Conservation (phyloP, 2,113 vertebrate species). For the Heterochromis multidens region DNA sequence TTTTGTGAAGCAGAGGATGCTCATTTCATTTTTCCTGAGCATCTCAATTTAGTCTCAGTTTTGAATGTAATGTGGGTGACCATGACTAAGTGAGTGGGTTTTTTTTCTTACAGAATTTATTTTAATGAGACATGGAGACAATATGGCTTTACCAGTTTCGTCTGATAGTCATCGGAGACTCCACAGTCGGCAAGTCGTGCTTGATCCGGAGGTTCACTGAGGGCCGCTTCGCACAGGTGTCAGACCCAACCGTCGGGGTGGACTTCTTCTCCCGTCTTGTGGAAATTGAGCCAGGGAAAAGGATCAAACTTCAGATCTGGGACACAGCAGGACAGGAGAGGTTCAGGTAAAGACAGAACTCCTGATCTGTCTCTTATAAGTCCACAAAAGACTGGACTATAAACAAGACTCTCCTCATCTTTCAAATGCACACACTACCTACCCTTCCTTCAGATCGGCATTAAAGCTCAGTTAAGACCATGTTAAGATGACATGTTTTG, state of each 20-base stretch:
- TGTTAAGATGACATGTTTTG: background rate
- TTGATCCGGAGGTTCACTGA: slow-evolving; percentile 93
- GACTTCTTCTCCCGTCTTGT: slow-evolving; percentile 96
- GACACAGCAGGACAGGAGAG: slow-evolving; percentile 90
- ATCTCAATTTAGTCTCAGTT: background rate
- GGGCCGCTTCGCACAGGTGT: slow-evolving; percentile 91
- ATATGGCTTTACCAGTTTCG: slow-evolving; percentile 98
- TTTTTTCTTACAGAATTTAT: slow-evolving; percentile 33
- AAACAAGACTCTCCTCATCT: background rate
- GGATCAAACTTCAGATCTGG: slow-evolving; percentile 94
- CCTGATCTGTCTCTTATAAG: background rate
- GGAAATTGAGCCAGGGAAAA: slow-evolving; percentile 92
- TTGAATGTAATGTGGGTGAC: background rate
- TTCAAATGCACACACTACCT: background rate
- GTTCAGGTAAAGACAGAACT: slow-evolving; percentile 78
- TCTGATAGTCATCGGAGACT: slow-evolving; percentile 94
- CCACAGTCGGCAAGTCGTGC: slow-evolving; percentile 94
- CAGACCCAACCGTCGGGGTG: slow-evolving; percentile 93
- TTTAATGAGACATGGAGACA: slow-evolving; percentile 83
- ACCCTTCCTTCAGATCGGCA: background rate
- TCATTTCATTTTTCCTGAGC: background rate
- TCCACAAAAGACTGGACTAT: background rate
- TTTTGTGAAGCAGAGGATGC: background rate
- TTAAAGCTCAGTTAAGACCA: background rate
- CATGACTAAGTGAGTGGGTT: background rate